Evolutionary conservation across 2,113 vertebrate species (phyloP).

Genomic region (Campylomormyrus tamandua): DNA sequence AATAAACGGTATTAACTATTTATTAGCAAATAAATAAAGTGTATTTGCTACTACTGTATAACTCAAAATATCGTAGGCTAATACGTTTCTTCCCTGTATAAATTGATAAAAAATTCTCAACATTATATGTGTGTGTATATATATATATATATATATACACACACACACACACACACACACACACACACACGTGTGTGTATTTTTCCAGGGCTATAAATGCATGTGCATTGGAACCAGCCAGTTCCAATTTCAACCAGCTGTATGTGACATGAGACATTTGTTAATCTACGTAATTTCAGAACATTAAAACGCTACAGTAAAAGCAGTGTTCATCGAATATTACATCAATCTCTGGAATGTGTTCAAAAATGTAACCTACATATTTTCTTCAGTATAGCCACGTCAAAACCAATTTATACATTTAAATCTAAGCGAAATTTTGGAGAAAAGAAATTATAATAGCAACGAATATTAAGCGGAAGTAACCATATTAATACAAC

Average conservation of each 20-base stretch:
- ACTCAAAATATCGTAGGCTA: neutral
- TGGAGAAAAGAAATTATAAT: neutral
- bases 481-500: neutral
- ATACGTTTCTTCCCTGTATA: neutral
- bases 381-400: neutral
- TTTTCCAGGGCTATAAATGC: neutral
- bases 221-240: neutral
- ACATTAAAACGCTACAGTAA: neutral
- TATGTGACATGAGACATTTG: neutral
- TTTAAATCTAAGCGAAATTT: neutral
- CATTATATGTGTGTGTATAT: too few relatives aligned
- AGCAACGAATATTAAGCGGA: neutral
- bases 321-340: neutral
- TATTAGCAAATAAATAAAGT: neutral
- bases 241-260: too few relatives aligned
- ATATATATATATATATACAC: too few relatives aligned
- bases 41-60: neutral
- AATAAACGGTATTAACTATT: neutral
- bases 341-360: neutral
- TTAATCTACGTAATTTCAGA: neutral
- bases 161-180: too few relatives aligned
- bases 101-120: neutral
- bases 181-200: neutral
- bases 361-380: neutral
- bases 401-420: neutral